Conservation (phyloP, 2,797 vertebrate genomes). For the Cossypha caffra region DNA sequence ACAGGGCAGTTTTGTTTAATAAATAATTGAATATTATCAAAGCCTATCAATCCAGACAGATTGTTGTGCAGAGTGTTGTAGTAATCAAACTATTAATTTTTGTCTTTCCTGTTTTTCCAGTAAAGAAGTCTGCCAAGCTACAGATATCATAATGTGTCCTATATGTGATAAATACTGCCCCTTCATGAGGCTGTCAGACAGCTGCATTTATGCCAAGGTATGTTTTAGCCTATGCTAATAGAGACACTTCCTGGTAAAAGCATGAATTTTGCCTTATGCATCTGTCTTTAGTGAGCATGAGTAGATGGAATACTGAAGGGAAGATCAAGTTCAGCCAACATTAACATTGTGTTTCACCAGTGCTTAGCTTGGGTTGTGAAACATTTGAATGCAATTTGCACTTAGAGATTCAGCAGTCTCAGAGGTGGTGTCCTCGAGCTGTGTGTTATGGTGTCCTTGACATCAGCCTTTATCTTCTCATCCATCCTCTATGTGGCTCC, state of each 20-base stretch:
- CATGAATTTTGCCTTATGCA: not conserved
- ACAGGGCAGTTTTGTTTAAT: not conserved
- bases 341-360: not conserved
- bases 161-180: constrained; percentile 94
- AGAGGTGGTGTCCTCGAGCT: not conserved
- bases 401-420: not conserved
- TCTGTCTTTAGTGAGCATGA: not conserved
- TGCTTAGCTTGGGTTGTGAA: not conserved
- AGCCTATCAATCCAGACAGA: not conserved
- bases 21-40: not conserved
- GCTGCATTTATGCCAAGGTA: constrained; percentile 96
- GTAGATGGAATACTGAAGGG: not conserved
- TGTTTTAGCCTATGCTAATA: not conserved
- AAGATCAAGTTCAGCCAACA: not conserved
- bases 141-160: constrained; percentile 92
- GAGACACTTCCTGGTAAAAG: not conserved
- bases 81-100: not conserved
- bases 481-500: not conserved
- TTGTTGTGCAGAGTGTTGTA: not conserved
- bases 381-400: not conserved
- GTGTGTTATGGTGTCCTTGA: not conserved
- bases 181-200: constrained; percentile 91
- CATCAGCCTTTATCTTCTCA: not conserved
- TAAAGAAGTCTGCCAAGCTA: constrained; percentile 95
- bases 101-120: constrained; percentile 78